Percentiles rank a stretch among this genome's conserved stretches.
phyloP scores from a whole-genome alignment of 2,113 vertebrate genomes.

The Deroptyus accipitrinus region DNA sequence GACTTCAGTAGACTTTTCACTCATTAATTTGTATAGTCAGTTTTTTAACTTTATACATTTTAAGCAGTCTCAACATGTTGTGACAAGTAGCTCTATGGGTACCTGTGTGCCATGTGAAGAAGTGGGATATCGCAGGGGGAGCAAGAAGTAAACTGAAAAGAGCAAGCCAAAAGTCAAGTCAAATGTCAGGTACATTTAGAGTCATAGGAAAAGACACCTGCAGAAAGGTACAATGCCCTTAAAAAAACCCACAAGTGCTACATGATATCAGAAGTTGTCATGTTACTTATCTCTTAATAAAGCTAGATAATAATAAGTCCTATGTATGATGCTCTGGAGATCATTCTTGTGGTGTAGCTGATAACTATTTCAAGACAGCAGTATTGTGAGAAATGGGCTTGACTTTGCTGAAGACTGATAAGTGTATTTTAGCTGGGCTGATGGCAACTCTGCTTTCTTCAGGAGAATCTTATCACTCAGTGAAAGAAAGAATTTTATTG shows the following conservation, averaged over 20 bases:
- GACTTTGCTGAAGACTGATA: neutral
- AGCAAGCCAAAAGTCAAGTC: conserved; percentile 32
- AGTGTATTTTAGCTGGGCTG: neutral
- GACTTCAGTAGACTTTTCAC: neutral
- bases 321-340: neutral
- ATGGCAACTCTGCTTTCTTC: neutral
- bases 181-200: conserved; percentile 30
- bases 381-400: neutral
- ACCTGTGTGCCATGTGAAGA: neutral
- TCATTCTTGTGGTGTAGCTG: neutral
- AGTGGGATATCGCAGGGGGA: neutral
- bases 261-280: neutral
- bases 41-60: neutral
- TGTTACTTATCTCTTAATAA: neutral
- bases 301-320: neutral
- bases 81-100: neutral
- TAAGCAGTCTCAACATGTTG: neutral
- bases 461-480: neutral
- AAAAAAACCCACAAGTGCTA: neutral
- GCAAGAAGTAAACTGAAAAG: conserved; percentile 19
- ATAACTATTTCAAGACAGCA: neutral
- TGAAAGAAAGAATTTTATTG: neutral
- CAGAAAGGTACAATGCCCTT: neutral
- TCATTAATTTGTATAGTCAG: neutral
- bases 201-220: neutral